These are phyloP conservation scores for Adelosebastes latens DNA, from an alignment of 2,797 vertebrate species.

Conservation along the genomic window DNA sequence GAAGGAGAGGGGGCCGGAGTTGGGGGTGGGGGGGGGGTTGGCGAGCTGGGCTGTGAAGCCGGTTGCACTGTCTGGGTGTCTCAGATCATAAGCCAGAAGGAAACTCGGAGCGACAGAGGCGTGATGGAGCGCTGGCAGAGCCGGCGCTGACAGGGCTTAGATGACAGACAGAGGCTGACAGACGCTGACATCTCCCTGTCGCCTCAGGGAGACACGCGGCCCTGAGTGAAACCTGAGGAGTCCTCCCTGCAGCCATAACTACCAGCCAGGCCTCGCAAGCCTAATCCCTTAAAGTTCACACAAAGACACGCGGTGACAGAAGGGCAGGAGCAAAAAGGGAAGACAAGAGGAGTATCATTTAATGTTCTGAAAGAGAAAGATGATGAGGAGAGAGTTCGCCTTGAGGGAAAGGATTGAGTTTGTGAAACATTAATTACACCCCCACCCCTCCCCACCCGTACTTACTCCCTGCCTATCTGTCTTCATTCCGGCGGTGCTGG, in stretches of 20 bases:
- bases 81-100: conserved; percentile 77
- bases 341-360: conserved; percentile 72
- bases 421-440: conserved; percentile 81
- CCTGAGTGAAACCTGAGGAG: conserved; percentile 81
- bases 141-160: conserved; percentile 68
- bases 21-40: not conserved
- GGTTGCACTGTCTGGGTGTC: conserved; percentile 67
- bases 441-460: conserved; percentile 20
- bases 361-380: conserved; percentile 67
- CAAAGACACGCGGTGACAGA: conserved; percentile 74
- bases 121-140: conserved; percentile 73
- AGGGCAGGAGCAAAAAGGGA: conserved; percentile 67
- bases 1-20: not conserved
- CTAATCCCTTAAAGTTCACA: conserved; percentile 78
- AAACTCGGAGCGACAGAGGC: conserved; percentile 74
- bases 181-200: conserved; percentile 83
- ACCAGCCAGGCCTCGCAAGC: conserved; percentile 61
- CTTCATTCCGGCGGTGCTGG: conserved; percentile 37
- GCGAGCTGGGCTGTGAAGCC: conserved; percentile 35
- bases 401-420: conserved; percentile 69
- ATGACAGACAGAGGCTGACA: conserved; percentile 84
- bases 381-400: conserved; percentile 62
- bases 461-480: conserved; percentile 41
- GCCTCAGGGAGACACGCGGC: conserved; percentile 75
- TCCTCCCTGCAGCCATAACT: conserved; percentile 73